Conservation (phyloP, 2,797 vertebrate species). For the Catamblyrhynchus diadema region DNA sequence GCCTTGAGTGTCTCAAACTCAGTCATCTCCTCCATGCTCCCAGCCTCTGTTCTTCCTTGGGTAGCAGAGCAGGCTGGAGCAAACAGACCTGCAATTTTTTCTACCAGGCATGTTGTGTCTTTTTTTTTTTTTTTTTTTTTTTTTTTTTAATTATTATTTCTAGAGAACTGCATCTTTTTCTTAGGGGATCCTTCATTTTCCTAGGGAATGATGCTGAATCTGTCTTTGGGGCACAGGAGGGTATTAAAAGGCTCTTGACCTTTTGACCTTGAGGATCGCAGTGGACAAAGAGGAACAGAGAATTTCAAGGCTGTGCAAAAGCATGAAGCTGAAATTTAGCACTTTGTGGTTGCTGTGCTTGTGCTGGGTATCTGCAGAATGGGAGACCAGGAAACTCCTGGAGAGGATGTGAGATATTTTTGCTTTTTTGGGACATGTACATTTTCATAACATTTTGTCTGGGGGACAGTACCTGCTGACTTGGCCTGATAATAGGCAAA, state of each 20-base stretch:
- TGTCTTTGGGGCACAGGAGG: background rate
- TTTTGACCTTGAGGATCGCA: background rate
- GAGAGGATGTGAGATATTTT: background rate
- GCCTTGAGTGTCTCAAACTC: background rate
- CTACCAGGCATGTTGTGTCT: rapidly evolving
- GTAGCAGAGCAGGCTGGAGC: background rate
- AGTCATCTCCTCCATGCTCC: background rate
- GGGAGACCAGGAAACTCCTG: background rate
- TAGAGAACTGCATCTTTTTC: background rate
- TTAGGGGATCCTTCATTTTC: background rate
- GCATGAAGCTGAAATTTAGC: background rate
- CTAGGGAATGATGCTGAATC: background rate
- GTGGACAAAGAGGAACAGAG: background rate
- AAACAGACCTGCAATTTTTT: background rate
- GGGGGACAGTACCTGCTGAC: background rate
- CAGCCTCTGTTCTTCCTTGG: background rate
- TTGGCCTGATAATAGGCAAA: background rate
- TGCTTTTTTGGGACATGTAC: background rate
- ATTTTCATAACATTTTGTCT: background rate
- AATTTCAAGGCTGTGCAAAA: background rate
- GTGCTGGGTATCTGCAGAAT: background rate
- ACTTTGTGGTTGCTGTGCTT: background rate
- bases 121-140: no score
- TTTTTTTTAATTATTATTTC: background rate
- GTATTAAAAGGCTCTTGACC: background rate